These are phyloP conservation scores for Bombyx huttoni DNA, from an alignment of 2,888 invertebrate species.

Conservation along the genomic window DNA sequence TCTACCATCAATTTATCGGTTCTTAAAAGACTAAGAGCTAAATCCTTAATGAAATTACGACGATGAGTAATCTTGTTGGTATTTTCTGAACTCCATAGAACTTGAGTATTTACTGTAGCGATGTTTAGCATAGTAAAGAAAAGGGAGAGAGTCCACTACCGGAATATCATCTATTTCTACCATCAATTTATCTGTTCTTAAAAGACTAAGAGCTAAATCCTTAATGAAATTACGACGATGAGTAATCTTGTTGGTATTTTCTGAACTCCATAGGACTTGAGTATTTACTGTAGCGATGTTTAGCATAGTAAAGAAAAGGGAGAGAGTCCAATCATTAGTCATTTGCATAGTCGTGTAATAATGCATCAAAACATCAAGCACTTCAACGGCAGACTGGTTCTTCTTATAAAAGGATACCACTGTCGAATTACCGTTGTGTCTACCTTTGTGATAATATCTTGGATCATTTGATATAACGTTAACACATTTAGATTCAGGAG, in stretches of 20 bases:
- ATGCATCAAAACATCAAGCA: constrained; percentile 54
- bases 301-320: constrained; percentile 50
- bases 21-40: constrained; percentile 41
- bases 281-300: constrained; percentile 58
- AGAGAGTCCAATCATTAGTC: constrained; percentile 55
- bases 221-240: constrained; percentile 47
- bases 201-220: constrained; percentile 40
- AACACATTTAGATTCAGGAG: constrained; percentile 32
- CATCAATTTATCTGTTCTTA: constrained; percentile 22
- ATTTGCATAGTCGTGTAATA: constrained; percentile 58
- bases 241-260: constrained; percentile 20
- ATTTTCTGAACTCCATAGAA: constrained; percentile 44
- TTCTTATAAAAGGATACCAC: constrained; percentile 48
- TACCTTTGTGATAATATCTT: constrained; percentile 36
- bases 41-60: constrained; percentile 42
- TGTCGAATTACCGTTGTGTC: constrained; percentile 29
- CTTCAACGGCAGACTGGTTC: constrained; percentile 46
- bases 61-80: constrained; percentile 26
- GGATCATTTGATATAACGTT: constrained; percentile 51
- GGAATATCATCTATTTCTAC: background rate
- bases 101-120: constrained; percentile 57
- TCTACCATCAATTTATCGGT: constrained; percentile 12
- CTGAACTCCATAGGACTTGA: constrained; percentile 52
- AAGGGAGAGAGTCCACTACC: constrained; percentile 43
- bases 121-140: constrained; percentile 57